Percentiles rank a stretch among this genome's conserved stretches.
Evolutionary conservation across 2,888 invertebrate genomes (phyloP).

Genomic region (Sphaerophoria rueppellii): DNA sequence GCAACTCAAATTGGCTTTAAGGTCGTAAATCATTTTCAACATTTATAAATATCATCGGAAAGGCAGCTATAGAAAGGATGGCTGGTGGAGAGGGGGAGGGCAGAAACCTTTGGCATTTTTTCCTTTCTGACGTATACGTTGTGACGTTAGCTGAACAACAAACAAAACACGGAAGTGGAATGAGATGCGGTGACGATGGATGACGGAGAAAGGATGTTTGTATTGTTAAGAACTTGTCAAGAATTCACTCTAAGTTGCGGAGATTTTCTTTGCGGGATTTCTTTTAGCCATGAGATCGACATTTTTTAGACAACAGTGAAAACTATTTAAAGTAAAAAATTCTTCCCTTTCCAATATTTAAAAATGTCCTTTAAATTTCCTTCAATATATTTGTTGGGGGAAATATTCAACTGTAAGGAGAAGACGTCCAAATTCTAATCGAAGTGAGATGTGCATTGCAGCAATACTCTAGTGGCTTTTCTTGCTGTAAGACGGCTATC

Average conservation of each 20-base stretch:
- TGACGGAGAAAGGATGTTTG: constrained; percentile 24
- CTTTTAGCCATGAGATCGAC: constrained; percentile 35
- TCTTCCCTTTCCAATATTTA: no score
- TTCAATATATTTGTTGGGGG: no score
- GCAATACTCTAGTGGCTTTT: no score
- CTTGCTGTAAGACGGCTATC: no score
- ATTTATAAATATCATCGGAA: constrained; percentile 14
- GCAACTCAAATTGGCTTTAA: constrained; percentile 62
- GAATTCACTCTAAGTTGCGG: constrained; percentile 42
- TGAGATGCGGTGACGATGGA: constrained; percentile 11
- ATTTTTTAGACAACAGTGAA: constrained; percentile 35
- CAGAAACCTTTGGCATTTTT: constrained; percentile 45
- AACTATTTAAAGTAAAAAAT: background rate
- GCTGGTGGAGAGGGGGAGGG: background rate
- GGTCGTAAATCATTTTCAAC: constrained; percentile 61
- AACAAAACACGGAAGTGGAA: constrained; percentile 44
- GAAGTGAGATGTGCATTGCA: no score
- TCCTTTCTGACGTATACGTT: constrained; percentile 6
- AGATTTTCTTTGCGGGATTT: constrained; percentile 36
- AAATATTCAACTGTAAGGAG: no score
- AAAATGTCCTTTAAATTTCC: no score
- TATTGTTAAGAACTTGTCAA: constrained; percentile 63
- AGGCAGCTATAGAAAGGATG: background rate
- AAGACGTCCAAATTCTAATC: no score
- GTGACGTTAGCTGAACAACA: constrained; percentile 19